Percentiles rank a stretch among this genome's conserved stretches.
phyloP scores from a whole-genome alignment of 1,140 invertebrate genomes.

The Zaprionus nigranus region DNA sequence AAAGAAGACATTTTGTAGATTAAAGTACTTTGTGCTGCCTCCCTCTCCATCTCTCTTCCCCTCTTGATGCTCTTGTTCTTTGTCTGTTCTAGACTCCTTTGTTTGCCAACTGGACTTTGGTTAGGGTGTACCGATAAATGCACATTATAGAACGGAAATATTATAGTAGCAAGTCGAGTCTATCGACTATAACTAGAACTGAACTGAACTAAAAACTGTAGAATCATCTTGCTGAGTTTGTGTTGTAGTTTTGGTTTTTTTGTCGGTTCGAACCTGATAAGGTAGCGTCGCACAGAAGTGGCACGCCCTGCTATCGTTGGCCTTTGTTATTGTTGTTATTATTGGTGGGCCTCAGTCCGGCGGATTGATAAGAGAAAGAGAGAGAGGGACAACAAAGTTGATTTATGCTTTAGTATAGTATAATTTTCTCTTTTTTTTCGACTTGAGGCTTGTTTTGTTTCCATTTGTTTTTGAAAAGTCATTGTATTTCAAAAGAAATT shows the following conservation, averaged over 20 bases:
- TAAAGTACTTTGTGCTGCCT: conserved; percentile 21
- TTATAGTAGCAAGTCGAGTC: neutral
- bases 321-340: conserved; percentile 27
- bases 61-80: neutral
- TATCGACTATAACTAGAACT: neutral
- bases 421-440: conserved; percentile 47
- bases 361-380: conserved; percentile 48
- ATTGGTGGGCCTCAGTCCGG: conserved; percentile 5
- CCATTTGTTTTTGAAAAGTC: conserved; percentile 22
- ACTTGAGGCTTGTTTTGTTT: neutral
- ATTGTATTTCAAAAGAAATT: conserved; percentile 33
- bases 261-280: conserved; percentile 32
- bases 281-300: conserved; percentile 24
- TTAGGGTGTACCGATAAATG: conserved; percentile 28
- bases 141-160: neutral
- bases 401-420: conserved; percentile 53
- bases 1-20: conserved; percentile 20
- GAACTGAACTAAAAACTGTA: conserved; percentile 14
- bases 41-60: neutral
- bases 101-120: conserved; percentile 31
- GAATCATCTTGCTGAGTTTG: conserved; percentile 12
- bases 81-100: conserved; percentile 22
- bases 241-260: neutral
- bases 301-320: conserved; percentile 36
- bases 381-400: conserved; percentile 28